phyloP scores from a whole-genome alignment of 2,113 vertebrate species.

The Nerophis ophidion region DNA sequence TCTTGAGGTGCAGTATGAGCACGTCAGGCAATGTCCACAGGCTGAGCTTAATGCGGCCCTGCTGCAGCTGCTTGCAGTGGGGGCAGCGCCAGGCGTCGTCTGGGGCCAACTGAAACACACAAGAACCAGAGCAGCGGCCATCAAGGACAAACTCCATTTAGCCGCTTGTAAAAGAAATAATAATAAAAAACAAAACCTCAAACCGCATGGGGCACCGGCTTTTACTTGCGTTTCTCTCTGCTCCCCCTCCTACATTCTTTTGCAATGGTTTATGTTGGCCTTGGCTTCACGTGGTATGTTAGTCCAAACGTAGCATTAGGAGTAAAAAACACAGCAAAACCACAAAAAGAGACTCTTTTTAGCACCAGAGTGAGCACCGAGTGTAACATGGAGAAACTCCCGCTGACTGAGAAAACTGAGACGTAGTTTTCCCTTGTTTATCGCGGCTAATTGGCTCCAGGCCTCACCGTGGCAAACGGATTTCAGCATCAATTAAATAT shows the following conservation, averaged over 20 bases:
- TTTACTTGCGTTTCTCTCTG: slow-evolving; percentile 4
- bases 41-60: slow-evolving; percentile 93
- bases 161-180: slow-evolving; percentile 27
- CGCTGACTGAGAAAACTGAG: not conserved
- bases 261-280: slow-evolving; percentile 19
- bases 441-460: too few species aligned
- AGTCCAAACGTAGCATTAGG: slow-evolving; percentile 43
- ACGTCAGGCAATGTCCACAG: slow-evolving; percentile 96
- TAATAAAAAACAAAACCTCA: slow-evolving; percentile 9
- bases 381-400: slow-evolving; percentile 15
- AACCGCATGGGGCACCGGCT: slow-evolving; percentile 21
- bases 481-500: too few species aligned
- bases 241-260: slow-evolving; percentile 12
- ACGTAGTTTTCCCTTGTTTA: too few species aligned
- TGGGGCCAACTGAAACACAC: slow-evolving; percentile 82
- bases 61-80: slow-evolving; percentile 97
- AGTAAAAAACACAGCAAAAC: slow-evolving; percentile 35
- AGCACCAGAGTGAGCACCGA: slow-evolving; percentile 9
- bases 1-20: slow-evolving; percentile 94
- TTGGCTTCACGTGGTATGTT: slow-evolving; percentile 18
- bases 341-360: slow-evolving; percentile 11
- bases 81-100: slow-evolving; percentile 97
- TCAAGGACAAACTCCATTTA: slow-evolving; percentile 44
- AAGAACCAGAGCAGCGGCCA: slow-evolving; percentile 12
- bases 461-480: too few species aligned